Evolutionary conservation across 2,888 invertebrate species (phyloP), one percentile per base, ranked within the genome.

Genomic region (Tenthredo amoena): DNA sequence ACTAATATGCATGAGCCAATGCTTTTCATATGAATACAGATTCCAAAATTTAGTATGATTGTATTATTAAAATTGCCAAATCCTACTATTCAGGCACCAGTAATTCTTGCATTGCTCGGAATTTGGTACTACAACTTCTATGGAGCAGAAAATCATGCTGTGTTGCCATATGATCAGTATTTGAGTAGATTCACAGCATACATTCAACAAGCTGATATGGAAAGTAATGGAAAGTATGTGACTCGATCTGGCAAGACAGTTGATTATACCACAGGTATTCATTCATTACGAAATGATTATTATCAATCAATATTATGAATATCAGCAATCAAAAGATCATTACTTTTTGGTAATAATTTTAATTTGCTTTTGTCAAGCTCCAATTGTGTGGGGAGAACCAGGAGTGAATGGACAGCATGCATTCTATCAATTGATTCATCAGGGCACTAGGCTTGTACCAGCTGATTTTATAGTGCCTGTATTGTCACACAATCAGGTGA

Each of bases 171-270:
- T 93, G 99, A 99, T 94, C 99, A 99, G 94, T 99, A 99, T 93
- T 94, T 99, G 91, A 99, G 99, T 93, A 96, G 99, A 93, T 99
- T 99, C 94, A 98, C 99, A 12, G 99, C 99, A 26, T 99, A 99
- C 94, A 99, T 99, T 95, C 99, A 99, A 94, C 99, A 99, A 94
- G 99, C 99, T 4, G 99, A 99, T 92, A 99, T 99, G 99, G 99
- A 99, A 94, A 99, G 99, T 88, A 99, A 99, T 94, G 99, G 99
- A 87, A 99, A 99, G 94, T 97, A 97, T 91, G 97, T 98, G 47
- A 97, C 97, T 0, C 95, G 97, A 55, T 94, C 95, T 18, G 97
- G 97, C 0, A 93, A 95, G 86, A 94, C 89, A 34, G 95, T 95
- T 84, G 92, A 94, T 90, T 94, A 94, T 88, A 89, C 91, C 26